Base-by-base conservation (phyloP, 2,888 invertebrate species). In the Scaptomyza flava region DNA sequence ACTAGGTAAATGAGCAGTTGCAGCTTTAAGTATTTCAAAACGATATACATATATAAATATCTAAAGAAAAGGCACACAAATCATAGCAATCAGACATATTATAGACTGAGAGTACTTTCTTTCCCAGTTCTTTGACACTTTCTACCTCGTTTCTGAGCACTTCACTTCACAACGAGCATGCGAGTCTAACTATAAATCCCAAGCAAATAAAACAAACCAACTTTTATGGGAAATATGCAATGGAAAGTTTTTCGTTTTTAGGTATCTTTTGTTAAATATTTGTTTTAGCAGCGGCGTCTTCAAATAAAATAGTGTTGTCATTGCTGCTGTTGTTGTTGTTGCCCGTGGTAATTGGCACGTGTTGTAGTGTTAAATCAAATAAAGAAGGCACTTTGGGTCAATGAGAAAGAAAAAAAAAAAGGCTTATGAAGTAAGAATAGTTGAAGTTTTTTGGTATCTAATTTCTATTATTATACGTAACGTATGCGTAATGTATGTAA, bases 171-270 rank as follows among this genome's bases (percentile, higher is more conserved):
- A 7, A 30, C 27, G 27, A 27, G 23, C 45, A 56, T 42, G 9
- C 27, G 33, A 33, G 34, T 6, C 27, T 8, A 27, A 20, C 20
- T 11, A 9, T 23, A 43, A 50, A 33, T 38, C 53, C 12, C 36
- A 42, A 60, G 45, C 56, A 53, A 60, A 54, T 36, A 27, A 7
- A 57, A 54, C 50, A 9, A 30, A 23, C 30, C 38, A 60, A 58
- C 47, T 20, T 47, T 42, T 38, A 31, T 57, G 50, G 41, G 27
- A 65, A 43, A 73, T 51, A 62, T 60, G 61, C 50, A 65, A 66
- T 74, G 80, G 80, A 80, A 80, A 68, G 57, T 80, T 80, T 77
- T 75, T 48, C 53, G 45, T 20, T 38, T 50, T 8, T 52, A 52
- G 33, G 52, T 43, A 51, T 17, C 23, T 34, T 47, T 43, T 41